Evolutionary conservation across 53 echinoderm and acorn worm genomes (phyloP).

Genomic region (Zoroaster sp.): DNA sequence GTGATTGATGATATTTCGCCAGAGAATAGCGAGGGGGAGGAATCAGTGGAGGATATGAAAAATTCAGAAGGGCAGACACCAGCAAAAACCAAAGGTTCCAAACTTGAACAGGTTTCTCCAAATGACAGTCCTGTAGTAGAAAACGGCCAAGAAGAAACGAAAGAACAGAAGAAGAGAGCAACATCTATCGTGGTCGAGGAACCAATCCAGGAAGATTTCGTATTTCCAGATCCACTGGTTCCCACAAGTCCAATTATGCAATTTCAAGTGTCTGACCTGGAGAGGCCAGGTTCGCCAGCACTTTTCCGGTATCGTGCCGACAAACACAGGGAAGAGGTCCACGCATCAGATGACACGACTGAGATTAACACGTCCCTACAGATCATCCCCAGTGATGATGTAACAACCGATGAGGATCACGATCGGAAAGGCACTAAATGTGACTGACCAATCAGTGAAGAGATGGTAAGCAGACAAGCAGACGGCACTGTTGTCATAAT

Average conservation of each 20-base stretch:
- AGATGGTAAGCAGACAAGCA: not conserved
- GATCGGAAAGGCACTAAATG: not conserved
- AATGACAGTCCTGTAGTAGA: not conserved
- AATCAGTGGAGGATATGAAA: not conserved
- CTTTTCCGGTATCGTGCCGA: slow-evolving; percentile 38
- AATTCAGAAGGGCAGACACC: too few species aligned
- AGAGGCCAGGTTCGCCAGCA: slow-evolving; percentile 16
- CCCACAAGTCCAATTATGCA: slow-evolving; percentile 6
- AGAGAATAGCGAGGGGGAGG: not conserved
- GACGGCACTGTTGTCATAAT: not conserved
- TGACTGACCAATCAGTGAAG: slow-evolving; percentile 16
- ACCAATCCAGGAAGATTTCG: not conserved
- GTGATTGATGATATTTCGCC: not conserved
- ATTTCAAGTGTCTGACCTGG: not conserved
- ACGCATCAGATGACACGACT: not conserved
- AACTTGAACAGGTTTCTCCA: not conserved
- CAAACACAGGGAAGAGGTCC: not conserved
- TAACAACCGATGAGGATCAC: not conserved
- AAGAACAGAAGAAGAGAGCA: not conserved
- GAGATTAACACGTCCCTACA: slow-evolving; percentile 9
- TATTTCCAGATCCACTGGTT: not conserved
- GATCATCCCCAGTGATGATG: not conserved
- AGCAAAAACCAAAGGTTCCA: too few species aligned
- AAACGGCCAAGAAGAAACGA: not conserved
- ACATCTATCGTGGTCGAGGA: not conserved